phyloP scores from a whole-genome alignment of 2,888 invertebrate genomes.

The Eudemis profundana region DNA sequence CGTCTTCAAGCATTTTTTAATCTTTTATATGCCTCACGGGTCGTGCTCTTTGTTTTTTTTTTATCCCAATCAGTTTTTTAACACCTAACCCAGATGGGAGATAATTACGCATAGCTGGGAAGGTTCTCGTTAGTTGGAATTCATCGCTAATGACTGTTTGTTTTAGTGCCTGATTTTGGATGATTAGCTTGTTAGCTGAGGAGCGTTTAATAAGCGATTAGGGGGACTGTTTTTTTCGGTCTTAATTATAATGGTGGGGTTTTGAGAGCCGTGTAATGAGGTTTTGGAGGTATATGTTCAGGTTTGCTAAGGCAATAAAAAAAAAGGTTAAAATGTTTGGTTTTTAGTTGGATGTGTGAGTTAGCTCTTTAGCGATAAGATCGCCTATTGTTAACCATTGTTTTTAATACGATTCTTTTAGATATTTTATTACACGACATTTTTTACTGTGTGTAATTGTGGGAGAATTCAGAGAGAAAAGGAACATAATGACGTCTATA shows the following conservation, averaged over 20 bases:
- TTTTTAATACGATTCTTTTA: no score
- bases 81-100: constrained; percentile 34
- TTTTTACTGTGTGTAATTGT: no score
- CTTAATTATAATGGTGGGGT: constrained; percentile 20
- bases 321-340: no score
- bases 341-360: no score
- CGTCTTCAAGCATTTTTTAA: neutral
- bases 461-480: no score
- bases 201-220: constrained; percentile 29
- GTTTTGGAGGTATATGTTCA: no score
- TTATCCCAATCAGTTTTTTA: constrained; percentile 35
- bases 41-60: constrained; percentile 9
- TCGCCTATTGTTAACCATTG: no score
- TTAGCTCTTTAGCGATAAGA: no score
- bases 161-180: constrained; percentile 21
- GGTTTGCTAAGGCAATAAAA: no score
- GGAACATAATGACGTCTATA: no score
- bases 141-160: constrained; percentile 29
- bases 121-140: constrained; percentile 15
- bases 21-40: neutral
- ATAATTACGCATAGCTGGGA: constrained; percentile 33
- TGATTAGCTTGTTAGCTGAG: constrained; percentile 27
- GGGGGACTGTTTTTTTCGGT: neutral
- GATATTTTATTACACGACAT: no score
- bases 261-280: constrained; percentile 8